Conservation (phyloP, 2,797 vertebrate species). For the Mastacembelus armatus region DNA sequence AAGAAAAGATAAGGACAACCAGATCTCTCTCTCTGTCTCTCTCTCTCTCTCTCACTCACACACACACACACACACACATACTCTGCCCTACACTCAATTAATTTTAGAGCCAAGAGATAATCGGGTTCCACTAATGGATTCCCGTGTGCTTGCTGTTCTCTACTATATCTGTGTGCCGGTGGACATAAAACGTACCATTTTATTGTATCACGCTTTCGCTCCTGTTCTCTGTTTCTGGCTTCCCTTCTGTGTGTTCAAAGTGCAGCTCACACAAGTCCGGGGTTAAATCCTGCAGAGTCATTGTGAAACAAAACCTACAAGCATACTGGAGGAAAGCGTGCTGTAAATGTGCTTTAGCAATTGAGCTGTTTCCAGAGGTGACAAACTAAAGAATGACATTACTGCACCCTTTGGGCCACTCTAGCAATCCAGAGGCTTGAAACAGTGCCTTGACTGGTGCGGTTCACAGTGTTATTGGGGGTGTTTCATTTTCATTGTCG, state of each 20-base stretch:
- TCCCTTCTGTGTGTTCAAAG: conserved; percentile 48
- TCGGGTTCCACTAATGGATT: conserved; percentile 85
- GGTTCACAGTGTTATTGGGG: neutral
- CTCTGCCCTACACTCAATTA: conserved; percentile 76
- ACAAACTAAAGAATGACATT: conserved; percentile 45
- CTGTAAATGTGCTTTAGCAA: conserved; percentile 34
- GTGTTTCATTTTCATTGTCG: conserved; percentile 3
- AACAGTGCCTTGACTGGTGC: neutral
- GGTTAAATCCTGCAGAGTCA: conserved; percentile 71
- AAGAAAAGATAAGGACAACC: conserved; percentile 55
- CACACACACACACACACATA: conserved; percentile 18
- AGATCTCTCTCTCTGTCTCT: conserved; percentile 46
- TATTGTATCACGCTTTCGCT: conserved; percentile 56
- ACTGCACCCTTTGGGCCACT: conserved; percentile 18
- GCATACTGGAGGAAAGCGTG: conserved; percentile 14
- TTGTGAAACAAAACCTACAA: conserved; percentile 52
- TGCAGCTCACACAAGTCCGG: conserved; percentile 30
- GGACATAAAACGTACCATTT: conserved; percentile 75
- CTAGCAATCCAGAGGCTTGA: conserved; percentile 1
- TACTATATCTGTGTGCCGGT: conserved; percentile 68
- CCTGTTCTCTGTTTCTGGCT: conserved; percentile 43
- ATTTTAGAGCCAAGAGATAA: conserved; percentile 84
- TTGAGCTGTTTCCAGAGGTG: conserved; percentile 47
- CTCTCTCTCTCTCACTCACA: conserved; percentile 5
- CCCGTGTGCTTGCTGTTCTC: conserved; percentile 69